Evolutionary conservation across 2,888 invertebrate species (phyloP), one percentile per base, ranked within the genome.

Genomic region (Harpagoxenus sublaevis): DNA sequence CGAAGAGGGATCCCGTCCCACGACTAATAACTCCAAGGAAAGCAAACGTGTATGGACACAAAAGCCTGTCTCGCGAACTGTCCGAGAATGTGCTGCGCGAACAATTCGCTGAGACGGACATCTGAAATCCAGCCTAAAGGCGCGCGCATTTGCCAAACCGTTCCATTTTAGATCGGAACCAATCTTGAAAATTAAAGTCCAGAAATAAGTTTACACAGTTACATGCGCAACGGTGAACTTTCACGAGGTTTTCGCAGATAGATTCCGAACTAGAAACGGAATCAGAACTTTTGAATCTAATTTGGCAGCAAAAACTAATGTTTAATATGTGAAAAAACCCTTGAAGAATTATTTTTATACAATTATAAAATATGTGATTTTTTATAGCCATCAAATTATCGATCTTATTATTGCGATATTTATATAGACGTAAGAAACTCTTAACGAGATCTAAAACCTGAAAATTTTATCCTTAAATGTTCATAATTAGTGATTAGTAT

Each of bases 131-230:
- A 45, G 39, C 18, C 18, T 66, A 65, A 68, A 39, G 18, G 23
- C 55, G 28, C 55, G 28, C 2, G 31, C 42, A 12, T 42, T 53
- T 51, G 75, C 15, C 42, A 23, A 42, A 73, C 12, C 28, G 45
- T 62, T 62, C 31, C n/a, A 12, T 10, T 62, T 5, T 12, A 42
- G 18, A 15, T 42, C 35, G 35, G 35, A 75, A 75, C 9, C 63
- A 31, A 75, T n/a, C 48, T 12, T 23, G 10, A 63, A 23, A 71
- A 55, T 55, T 71, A 55, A 55, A 55, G 62, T 74, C 45, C 15
- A 45, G 48, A 63, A 48, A 75, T 63, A 15, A 75, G 48, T 75
- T 75, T 60, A 63, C 23, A 62, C 23, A 62, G 63, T 62, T 75
- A 75, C 35, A 75, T 6, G n/a, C 42, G 31, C 8, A 45, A 6